These are phyloP conservation scores for Chrysocyon brachyurus DNA, from an alignment of 2,797 vertebrate species.

Conservation along the genomic window DNA sequence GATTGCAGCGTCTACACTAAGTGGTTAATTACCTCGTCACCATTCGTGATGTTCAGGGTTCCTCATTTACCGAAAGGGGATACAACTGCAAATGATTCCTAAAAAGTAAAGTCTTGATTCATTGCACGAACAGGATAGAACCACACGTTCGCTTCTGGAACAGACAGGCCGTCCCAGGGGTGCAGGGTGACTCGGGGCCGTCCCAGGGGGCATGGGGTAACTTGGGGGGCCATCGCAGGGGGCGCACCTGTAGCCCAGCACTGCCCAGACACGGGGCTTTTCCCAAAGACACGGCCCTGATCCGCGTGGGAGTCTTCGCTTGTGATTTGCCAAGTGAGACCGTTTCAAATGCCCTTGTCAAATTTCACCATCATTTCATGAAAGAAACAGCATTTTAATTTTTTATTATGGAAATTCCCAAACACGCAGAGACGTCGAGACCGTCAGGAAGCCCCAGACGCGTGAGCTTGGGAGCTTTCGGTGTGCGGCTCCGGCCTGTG, in stretches of 20 bases:
- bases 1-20: not conserved
- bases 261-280: too few relatives aligned
- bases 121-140: not conserved
- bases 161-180: not conserved
- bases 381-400: not conserved
- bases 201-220: too few relatives aligned
- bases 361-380: not conserved
- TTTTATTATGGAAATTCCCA: not conserved
- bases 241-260: not conserved
- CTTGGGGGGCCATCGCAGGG: too few relatives aligned
- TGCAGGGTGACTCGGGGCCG: not conserved
- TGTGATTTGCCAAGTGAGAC: not conserved
- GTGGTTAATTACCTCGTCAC: not conserved
- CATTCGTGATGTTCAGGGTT: not conserved
- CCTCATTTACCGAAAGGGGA: not conserved
- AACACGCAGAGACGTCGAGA: not conserved
- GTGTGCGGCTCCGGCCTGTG: fast-evolving
- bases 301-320: not conserved
- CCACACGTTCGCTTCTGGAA: not conserved
- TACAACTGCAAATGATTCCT: not conserved
- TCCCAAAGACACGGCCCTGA: not conserved
- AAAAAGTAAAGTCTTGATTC: not conserved
- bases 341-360: not conserved
- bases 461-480: not conserved
- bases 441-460: not conserved